phyloP scores from a whole-genome alignment of 2,113 vertebrate species.

The Tringa solitaria region DNA sequence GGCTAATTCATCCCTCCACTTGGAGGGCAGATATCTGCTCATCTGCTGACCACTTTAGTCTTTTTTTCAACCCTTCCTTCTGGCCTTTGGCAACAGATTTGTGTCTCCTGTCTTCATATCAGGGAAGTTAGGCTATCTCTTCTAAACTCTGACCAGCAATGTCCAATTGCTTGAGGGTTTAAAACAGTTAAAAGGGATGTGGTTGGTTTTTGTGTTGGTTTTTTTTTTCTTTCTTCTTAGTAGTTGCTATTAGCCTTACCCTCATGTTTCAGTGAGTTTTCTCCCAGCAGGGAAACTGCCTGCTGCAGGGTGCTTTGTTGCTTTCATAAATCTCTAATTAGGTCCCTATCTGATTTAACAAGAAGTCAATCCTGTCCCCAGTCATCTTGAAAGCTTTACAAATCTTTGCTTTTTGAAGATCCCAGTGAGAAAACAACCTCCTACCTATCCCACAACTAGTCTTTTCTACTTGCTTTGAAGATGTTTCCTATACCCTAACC shows the following conservation, averaged over 20 bases:
- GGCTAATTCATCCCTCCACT: conserved; percentile 27
- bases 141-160: background rate
- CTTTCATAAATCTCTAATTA: conserved; percentile 69
- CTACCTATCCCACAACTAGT: background rate
- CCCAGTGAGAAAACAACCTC: conserved; percentile 32
- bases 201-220: background rate
- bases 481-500: background rate
- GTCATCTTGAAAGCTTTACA: conserved; percentile 62
- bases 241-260: conserved; percentile 55
- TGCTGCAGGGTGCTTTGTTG: conserved; percentile 62
- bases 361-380: conserved; percentile 35
- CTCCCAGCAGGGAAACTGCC: conserved; percentile 48
- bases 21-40: conserved; percentile 45
- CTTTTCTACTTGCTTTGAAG: conserved; percentile 37
- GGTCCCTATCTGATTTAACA: conserved; percentile 70
- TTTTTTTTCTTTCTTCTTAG: background rate
- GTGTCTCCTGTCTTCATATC: background rate
- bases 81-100: conserved; percentile 37
- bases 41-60: background rate
- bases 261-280: conserved; percentile 53
- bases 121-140: background rate
- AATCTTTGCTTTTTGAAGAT: conserved; percentile 69
- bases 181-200: conserved; percentile 23
- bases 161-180: conserved; percentile 11
- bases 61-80: conserved; percentile 2